phyloP scores from a whole-genome alignment of 2,113 vertebrate species.

The Scopus umbretta region DNA sequence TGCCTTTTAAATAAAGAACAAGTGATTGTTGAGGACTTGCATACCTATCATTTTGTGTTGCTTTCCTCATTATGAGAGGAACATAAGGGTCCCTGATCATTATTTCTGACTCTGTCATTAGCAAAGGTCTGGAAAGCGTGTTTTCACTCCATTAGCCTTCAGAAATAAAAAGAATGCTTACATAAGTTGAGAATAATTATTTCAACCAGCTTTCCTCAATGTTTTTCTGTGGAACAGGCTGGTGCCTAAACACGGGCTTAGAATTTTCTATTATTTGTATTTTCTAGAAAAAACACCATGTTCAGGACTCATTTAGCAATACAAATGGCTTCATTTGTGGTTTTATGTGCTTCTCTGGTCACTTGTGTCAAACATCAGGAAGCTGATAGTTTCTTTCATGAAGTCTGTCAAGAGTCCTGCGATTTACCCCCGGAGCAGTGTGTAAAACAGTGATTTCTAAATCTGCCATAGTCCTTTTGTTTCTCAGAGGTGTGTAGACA shows the following conservation, averaged over 20 bases:
- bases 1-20: slow-evolving; percentile 65
- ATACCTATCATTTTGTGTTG: slow-evolving; percentile 63
- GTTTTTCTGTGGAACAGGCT: slow-evolving; percentile 33
- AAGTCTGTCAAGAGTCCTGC: neutral
- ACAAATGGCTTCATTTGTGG: slow-evolving; percentile 27
- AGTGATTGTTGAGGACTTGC: slow-evolving; percentile 10
- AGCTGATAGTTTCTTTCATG: neutral
- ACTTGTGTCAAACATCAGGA: neutral
- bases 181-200: slow-evolving; percentile 75
- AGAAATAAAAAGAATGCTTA: slow-evolving; percentile 74
- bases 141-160: slow-evolving; percentile 77
- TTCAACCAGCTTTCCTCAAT: slow-evolving; percentile 69
- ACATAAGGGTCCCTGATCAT: slow-evolving; percentile 41
- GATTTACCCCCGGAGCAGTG: neutral
- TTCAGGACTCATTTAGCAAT: slow-evolving; percentile 28
- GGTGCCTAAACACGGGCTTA: slow-evolving; percentile 38
- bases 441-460: neutral
- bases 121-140: slow-evolving; percentile 53
- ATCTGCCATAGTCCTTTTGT: neutral
- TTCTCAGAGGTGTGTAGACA: neutral
- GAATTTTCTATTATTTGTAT: slow-evolving; percentile 74
- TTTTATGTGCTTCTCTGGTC: neutral
- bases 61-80: slow-evolving; percentile 55
- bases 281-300: slow-evolving; percentile 49
- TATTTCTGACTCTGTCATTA: slow-evolving; percentile 62